Percentiles rank a stretch among this genome's conserved stretches.
These are phyloP conservation scores for Aphelenchoides fujianensis DNA, from an alignment of 1,140 invertebrate species.

Conservation along the genomic window DNA sequence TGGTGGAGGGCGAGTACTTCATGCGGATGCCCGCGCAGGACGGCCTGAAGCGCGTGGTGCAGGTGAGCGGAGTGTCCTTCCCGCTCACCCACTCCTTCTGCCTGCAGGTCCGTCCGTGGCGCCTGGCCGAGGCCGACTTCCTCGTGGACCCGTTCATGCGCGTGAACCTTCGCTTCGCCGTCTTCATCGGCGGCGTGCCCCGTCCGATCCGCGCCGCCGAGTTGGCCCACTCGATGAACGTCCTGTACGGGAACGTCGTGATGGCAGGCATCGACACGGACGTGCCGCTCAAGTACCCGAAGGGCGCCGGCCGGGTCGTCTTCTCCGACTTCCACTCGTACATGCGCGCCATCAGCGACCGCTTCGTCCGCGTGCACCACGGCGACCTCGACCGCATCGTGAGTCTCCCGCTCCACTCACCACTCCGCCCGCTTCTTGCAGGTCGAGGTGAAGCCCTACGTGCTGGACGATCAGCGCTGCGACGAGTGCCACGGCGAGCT, in stretches of 20 bases:
- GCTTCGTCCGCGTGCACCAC: slow-evolving; percentile 97
- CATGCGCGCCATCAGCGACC: slow-evolving; percentile 93
- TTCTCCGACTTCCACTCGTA: slow-evolving; percentile 99
- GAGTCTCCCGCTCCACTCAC: slow-evolving; percentile 36
- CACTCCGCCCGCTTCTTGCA: slow-evolving; percentile 51
- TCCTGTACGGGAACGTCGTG: slow-evolving; percentile 94
- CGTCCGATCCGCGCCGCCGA: slow-evolving; percentile 95
- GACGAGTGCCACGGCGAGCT: slow-evolving; percentile 81
- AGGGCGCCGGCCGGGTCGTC: slow-evolving; percentile 95
- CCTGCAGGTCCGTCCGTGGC: slow-evolving; percentile 99
- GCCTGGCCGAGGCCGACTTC: slow-evolving; percentile 93
- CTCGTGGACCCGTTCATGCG: slow-evolving; percentile 94
- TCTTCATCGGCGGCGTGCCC: slow-evolving; percentile 98
- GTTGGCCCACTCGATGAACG: slow-evolving; percentile 97
- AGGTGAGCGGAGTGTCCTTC: background rate
- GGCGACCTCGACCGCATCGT: slow-evolving; percentile 98
- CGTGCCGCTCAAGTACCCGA: slow-evolving; percentile 97
- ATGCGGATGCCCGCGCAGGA: slow-evolving; percentile 89
- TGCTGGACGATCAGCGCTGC: slow-evolving; percentile 98
- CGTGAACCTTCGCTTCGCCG: slow-evolving; percentile 93
- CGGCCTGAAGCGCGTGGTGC: slow-evolving; percentile 18
- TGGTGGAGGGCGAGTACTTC: slow-evolving; percentile 95
- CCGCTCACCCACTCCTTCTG: slow-evolving; percentile 51
- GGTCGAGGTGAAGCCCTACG: slow-evolving; percentile 96
- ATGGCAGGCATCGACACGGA: slow-evolving; percentile 99